phyloP scores from a whole-genome alignment of 2,888 invertebrate genomes.

The Yponomeuta malinellus region DNA sequence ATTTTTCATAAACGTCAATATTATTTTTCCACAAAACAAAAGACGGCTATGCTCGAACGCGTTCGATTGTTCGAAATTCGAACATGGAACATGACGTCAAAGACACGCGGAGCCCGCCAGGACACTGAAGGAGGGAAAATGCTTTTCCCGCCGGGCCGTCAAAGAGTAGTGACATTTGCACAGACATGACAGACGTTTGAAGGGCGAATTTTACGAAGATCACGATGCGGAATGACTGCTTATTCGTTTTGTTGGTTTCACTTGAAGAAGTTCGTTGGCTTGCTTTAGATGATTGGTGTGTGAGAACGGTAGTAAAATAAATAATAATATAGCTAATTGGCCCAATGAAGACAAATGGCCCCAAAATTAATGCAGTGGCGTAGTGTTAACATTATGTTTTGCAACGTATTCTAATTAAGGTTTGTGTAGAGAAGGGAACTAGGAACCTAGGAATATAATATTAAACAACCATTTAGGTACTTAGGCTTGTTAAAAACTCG shows the following conservation, averaged over 20 bases:
- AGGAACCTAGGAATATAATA: too few species aligned
- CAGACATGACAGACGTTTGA: neutral
- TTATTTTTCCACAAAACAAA: constrained; percentile 18
- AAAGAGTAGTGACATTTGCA: constrained; percentile 32
- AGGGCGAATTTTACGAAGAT: too few species aligned
- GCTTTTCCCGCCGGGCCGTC: constrained; percentile 52
- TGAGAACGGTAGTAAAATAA: neutral
- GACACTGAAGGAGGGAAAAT: constrained; percentile 43
- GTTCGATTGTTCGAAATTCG: constrained; percentile 32
- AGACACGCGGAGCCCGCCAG: constrained; percentile 41
- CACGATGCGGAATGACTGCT: neutral
- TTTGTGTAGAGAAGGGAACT: too few species aligned
- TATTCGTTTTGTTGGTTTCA: neutral
- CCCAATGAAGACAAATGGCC: neutral
- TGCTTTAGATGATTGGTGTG: neutral
- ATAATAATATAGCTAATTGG: neutral
- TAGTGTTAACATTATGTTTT: neutral
- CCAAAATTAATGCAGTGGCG: neutral
- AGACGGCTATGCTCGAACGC: constrained; percentile 26
- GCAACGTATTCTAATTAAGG: too few species aligned
- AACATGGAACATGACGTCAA: constrained; percentile 34
- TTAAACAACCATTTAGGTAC: too few species aligned
- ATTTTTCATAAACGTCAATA: neutral
- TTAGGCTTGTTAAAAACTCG: too few species aligned
- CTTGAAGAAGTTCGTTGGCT: neutral